Conservation (phyloP, 2,888 invertebrate species). For the Aplocera efformata region DNA sequence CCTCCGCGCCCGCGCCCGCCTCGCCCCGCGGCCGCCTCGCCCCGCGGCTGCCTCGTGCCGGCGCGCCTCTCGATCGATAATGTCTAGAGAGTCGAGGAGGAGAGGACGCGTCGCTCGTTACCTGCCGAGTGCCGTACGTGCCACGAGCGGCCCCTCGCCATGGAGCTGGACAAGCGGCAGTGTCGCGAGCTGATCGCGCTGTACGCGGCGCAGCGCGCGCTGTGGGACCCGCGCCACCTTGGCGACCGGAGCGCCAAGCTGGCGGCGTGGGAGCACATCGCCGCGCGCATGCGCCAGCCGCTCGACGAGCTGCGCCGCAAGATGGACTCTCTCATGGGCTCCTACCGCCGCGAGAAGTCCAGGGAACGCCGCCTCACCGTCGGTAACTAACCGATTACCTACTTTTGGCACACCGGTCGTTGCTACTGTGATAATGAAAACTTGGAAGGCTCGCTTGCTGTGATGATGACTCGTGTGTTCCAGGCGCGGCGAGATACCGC, state of each 20-base stretch:
- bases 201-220: slow-evolving; percentile 2
- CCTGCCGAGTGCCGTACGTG: slow-evolving; percentile 71
- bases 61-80: too few relatives aligned
- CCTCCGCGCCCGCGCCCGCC: too few relatives aligned
- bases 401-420: too few relatives aligned
- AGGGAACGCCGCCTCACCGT: not conserved
- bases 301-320: slow-evolving; percentile 1
- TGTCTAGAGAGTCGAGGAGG: too few relatives aligned
- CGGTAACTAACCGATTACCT: too few relatives aligned
- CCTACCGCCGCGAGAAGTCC: slow-evolving; percentile 7
- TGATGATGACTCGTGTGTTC: too few relatives aligned
- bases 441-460: too few relatives aligned
- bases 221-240: slow-evolving; percentile 4
- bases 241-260: not conserved
- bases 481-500: slow-evolving; percentile 2
- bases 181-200: slow-evolving; percentile 51
- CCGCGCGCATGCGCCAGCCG: not conserved
- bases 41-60: too few relatives aligned
- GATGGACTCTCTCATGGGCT: slow-evolving; percentile 4
- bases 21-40: too few relatives aligned
- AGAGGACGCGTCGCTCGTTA: too few relatives aligned
- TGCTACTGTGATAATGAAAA: too few relatives aligned
- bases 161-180: slow-evolving; percentile 59
- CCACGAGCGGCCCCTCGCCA: slow-evolving; percentile 68
- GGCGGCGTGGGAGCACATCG: slow-evolving; percentile 1